Base-by-base conservation (phyloP, 2,113 vertebrate genomes). In the Callionymus lyra region DNA sequence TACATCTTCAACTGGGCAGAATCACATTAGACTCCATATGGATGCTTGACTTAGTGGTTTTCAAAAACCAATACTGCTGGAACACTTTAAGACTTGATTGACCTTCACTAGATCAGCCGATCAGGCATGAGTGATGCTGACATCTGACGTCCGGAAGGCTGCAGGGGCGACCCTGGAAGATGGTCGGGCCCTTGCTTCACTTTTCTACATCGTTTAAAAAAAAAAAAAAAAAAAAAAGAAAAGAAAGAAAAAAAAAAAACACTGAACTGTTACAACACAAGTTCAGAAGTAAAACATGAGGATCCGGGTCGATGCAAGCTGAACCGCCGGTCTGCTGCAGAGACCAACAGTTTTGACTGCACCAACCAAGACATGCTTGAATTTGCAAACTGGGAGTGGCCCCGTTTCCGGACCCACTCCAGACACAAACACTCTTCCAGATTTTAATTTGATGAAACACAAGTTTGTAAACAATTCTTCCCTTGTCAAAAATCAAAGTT, bases 391-490 rank as follows among this genome's bases (percentile, higher is more conserved):
- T 8, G 21, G 21, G 21, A 27, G 21, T 8, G 21, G 21, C 21
- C n/a, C n/a, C 8, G 21, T 27, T 27, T 27, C 21, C n/a, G n/a
- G n/a, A n/a, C n/a, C n/a, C n/a, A n/a, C n/a, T n/a, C n/a, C n/a
- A n/a, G n/a, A n/a, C n/a, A n/a, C n/a, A n/a, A n/a, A n/a, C n/a
- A n/a, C n/a, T 27, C 21, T 8, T 27, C 21, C 21, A 27, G 21
- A 8, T 27, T n/a, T n/a, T 5, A 27, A 27, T 27, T 8, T 27
- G 21, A 27, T 27, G 2, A 46, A 75, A 77, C 69, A 79, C 75
- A 82, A 74, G 62, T 74, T 68, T 81, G 82, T 85, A 82, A 84
- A 85, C 77, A 81, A 50, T 11, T 50, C 76, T 78, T 82, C 81
- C 80, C 81, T 83, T 79, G 71, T 59, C 76, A 27, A 27, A 27